Evolutionary conservation across 2,113 vertebrate species (phyloP).

Genomic region (Camelus bactrianus): DNA sequence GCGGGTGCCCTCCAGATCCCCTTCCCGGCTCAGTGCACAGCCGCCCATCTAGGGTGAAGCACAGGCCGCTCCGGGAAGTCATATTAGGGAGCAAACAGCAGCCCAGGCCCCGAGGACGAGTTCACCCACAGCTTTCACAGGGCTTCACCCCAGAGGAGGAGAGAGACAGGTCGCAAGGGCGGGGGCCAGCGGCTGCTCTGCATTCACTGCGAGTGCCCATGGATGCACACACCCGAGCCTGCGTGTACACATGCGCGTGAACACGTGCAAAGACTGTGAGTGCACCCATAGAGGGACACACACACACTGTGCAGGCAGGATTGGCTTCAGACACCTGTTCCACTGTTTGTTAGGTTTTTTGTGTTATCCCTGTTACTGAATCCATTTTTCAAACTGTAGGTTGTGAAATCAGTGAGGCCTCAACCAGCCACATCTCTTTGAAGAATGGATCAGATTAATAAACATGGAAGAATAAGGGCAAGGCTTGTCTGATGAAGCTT

Average conservation of each 20-base stretch:
- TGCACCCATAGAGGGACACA: no score
- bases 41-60: rapidly evolving
- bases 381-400: neutral
- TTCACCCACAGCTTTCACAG: rapidly evolving
- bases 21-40: no score
- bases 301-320: no score
- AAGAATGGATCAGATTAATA: neutral
- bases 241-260: neutral
- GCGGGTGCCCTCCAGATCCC: neutral
- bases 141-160: neutral
- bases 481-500: neutral
- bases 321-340: neutral
- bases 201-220: neutral
- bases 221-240: neutral
- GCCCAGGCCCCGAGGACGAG: neutral
- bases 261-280: neutral
- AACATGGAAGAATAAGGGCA: neutral
- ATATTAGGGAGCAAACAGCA: neutral
- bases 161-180: neutral
- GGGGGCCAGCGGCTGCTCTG: rapidly evolving
- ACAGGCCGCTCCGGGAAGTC: no score
- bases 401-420: neutral
- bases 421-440: neutral
- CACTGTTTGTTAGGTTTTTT: no score
- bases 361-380: no score